phyloP scores from a whole-genome alignment of 23 tunicate species.

The Phallusia fumigata region DNA sequence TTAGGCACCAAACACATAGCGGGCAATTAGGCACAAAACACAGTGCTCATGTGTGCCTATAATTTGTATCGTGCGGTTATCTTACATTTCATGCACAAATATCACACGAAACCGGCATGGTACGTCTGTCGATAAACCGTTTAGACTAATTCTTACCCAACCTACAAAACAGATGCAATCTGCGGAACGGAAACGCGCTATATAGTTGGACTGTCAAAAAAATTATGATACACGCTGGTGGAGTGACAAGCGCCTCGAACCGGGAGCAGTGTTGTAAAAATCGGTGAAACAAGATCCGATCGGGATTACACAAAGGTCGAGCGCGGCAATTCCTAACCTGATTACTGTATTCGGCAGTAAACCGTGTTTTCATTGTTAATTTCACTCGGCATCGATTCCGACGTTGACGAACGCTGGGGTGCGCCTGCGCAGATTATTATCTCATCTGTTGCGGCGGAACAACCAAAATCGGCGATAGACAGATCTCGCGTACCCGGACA shows the following conservation, averaged over 20 bases:
- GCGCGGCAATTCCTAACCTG: not conserved
- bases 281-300: not conserved
- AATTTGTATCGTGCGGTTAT: too few species aligned
- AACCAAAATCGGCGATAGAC: not conserved
- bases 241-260: not conserved
- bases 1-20: too few species aligned
- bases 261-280: not conserved
- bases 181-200: too few species aligned
- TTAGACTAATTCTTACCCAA: too few species aligned
- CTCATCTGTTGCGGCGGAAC: conserved; percentile 5
- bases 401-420: not conserved
- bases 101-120: too few species aligned
- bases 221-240: not conserved
- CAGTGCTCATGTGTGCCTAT: too few species aligned
- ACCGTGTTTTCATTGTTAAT: not conserved
- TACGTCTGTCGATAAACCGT: too few species aligned
- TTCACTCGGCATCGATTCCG: not conserved
- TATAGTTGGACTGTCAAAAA: not conserved
- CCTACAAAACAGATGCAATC: too few species aligned
- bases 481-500: not conserved
- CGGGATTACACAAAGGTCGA: not conserved
- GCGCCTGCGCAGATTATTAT: not conserved
- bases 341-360: not conserved
- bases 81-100: too few species aligned
- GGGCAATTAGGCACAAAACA: too few species aligned